Base-by-base conservation (phyloP, 2,113 vertebrate species). In the Saccopteryx bilineata region DNA sequence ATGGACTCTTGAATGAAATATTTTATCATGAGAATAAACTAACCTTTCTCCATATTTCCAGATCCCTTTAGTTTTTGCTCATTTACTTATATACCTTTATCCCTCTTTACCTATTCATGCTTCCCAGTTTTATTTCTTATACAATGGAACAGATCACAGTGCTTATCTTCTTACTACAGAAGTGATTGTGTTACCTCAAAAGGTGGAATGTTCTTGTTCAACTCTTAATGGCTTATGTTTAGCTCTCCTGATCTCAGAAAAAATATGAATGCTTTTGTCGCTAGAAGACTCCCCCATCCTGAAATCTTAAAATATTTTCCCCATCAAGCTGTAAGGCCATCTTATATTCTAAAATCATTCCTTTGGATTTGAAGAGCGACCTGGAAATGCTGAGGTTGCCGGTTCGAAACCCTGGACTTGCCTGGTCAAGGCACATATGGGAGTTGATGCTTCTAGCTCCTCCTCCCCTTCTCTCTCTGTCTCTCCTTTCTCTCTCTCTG, bases 1-100 rank as follows among this genome's bases (percentile, higher is more conserved):
- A 71, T 66, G 76, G 72, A 69, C 84, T 96, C 74, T 52, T 96
- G 93, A 97, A 89, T 97, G 91, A 94, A 96, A 93, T 78, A 68
- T 69, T 94, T 91, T 96, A 83, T 92, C 86, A 46, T 93, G 82
- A 82, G 46, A 89, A 79, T 79, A 90, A 90, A 74, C 87, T 58
- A 95, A 89, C 56, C 86, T 96, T 93, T 79, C 87, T 90, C 75
- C 21, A 31, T 86, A 93, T 91, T 93, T 48, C 78, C 82, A 91
- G 69, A 89, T 93, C 96, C 68, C 75, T 89, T 80, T 46, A 18
- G 60, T 66, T 94, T 94, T 86, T 69, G 48, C 68, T 90, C 82
- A 80, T 68, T 93, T 94, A 69, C 83, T 63, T 93, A 5, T 31
- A 72, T n/a, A 33, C 58, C 50, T 94, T 94, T 90, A 82, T 93